A percentile compares a stretch with the other conserved stretches of the same genome.
Conservation (phyloP, 2,888 invertebrate species). For the Rotaria macrura region DNA sequence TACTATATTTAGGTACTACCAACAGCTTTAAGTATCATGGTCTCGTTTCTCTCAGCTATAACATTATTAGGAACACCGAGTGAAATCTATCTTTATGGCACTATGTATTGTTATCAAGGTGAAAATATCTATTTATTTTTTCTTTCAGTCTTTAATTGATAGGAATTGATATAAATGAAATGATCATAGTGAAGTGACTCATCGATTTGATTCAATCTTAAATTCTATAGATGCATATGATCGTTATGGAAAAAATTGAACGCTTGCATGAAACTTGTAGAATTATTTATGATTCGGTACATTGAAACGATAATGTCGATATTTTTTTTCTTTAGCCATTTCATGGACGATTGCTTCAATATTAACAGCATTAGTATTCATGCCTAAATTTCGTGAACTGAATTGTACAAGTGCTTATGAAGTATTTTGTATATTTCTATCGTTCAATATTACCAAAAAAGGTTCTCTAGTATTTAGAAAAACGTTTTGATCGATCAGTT, state of each 20-base stretch:
- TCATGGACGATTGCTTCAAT: background rate
- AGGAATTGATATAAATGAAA: no score
- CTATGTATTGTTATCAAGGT: slow-evolving; percentile 23
- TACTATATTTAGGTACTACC: slow-evolving; percentile 20
- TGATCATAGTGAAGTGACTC: no score
- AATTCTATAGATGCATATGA: no score
- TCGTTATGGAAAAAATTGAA: no score
- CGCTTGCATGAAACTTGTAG: no score
- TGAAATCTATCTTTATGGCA: slow-evolving; percentile 29
- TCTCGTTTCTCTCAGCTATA: slow-evolving; percentile 24
- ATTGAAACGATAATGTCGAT: background rate
- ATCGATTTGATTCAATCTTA: no score
- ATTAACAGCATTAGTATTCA: slow-evolving; percentile 53
- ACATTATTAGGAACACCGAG: slow-evolving; percentile 28
- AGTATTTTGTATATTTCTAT: slow-evolving; percentile 37
- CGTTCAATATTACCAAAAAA: slow-evolving; percentile 23
- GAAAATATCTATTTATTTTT: background rate
- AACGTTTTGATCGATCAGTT: slow-evolving; percentile 67
- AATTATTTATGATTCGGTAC: background rate
- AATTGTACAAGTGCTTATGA: slow-evolving; percentile 42
- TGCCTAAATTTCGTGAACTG: slow-evolving; percentile 42
- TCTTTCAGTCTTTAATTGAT: no score
- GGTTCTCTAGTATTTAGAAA: slow-evolving; percentile 66
- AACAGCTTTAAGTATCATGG: slow-evolving; percentile 26
- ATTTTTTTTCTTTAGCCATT: background rate